phyloP scores from a whole-genome alignment of 2,888 invertebrate genomes.

The Crematogaster levior region DNA sequence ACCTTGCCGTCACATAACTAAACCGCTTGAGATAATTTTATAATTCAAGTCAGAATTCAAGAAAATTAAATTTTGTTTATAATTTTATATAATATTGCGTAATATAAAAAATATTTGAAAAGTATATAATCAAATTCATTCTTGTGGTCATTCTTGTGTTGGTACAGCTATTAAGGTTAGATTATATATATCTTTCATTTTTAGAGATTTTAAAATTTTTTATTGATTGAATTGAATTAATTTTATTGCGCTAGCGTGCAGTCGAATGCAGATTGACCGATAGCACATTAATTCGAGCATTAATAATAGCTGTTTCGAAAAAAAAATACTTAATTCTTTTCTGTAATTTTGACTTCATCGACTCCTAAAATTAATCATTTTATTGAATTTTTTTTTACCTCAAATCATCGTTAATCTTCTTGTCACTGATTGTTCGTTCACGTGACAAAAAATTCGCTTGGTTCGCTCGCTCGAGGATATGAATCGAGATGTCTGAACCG shows the following conservation, averaged over 20 bases:
- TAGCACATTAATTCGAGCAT: neutral
- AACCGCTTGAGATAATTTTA: neutral
- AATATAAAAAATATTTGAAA: neutral
- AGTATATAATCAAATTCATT: neutral
- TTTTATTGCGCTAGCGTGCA: no score
- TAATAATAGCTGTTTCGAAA: neutral
- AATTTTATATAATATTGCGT: neutral
- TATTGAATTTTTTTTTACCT: neutral
- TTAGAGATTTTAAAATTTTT: neutral
- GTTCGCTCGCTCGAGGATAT: neutral
- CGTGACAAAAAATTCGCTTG: neutral
- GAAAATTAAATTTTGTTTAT: neutral
- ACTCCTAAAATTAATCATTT: neutral
- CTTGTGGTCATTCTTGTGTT: neutral
- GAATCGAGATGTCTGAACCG: constrained; percentile 29
- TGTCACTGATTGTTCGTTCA: neutral
- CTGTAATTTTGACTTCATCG: neutral
- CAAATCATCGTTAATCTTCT: neutral
- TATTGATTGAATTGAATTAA: no score
- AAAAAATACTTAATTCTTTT: neutral
- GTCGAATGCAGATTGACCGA: neutral
- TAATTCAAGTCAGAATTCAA: neutral
- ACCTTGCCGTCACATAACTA: neutral
- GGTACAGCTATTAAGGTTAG: neutral
- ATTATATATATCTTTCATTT: neutral